Percentiles rank a stretch among this genome's conserved stretches.
Conservation (phyloP, 1,140 invertebrate genomes). For the Mactra quadrangularis region DNA sequence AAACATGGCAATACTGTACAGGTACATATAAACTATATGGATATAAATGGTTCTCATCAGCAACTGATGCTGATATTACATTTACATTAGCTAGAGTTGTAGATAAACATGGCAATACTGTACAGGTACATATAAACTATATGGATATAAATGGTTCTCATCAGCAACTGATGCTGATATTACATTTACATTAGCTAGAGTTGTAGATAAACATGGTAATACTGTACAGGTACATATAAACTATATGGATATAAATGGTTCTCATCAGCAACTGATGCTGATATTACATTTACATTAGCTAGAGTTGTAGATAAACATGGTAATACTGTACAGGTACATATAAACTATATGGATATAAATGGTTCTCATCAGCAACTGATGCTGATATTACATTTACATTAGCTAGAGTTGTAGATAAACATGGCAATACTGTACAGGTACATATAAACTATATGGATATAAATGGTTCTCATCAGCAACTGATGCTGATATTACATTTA, state of each 20-base stretch:
- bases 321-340: slow-evolving; percentile 78
- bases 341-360: no score
- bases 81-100: slow-evolving; percentile 86
- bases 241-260: slow-evolving; percentile 87
- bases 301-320: slow-evolving; percentile 84
- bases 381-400: no score
- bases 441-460: no score
- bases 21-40: slow-evolving; percentile 70
- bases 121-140: slow-evolving; percentile 83
- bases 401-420: no score
- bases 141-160: slow-evolving; percentile 87
- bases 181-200: slow-evolving; percentile 86
- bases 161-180: slow-evolving; percentile 88
- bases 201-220: slow-evolving; percentile 83
- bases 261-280: slow-evolving; percentile 87
- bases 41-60: slow-evolving; percentile 87
- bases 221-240: slow-evolving; percentile 81
- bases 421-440: no score
- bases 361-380: no score
- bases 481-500: no score
- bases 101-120: slow-evolving; percentile 81
- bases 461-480: no score
- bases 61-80: slow-evolving; percentile 87
- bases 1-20: slow-evolving; percentile 80
- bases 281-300: slow-evolving; percentile 87